A percentile compares a stretch with the other conserved stretches of the same genome.
These are phyloP conservation scores for Dynastes tityus DNA, from an alignment of 2,888 invertebrate genomes.

Conservation along the genomic window DNA sequence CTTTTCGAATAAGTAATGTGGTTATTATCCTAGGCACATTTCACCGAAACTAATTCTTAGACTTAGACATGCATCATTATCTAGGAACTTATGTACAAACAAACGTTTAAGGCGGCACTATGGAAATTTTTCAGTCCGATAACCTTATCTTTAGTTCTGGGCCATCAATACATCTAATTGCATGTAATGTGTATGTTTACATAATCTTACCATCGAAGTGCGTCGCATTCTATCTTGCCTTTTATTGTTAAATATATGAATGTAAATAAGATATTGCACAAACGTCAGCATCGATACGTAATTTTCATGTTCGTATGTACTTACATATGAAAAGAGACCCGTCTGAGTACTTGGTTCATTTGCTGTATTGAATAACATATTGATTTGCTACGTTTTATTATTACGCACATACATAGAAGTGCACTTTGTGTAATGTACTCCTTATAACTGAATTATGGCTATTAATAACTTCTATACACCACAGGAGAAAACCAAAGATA, in stretches of 20 bases:
- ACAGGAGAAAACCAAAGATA: too few relatives aligned
- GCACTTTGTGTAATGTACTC: neutral
- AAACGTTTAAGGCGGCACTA: too few relatives aligned
- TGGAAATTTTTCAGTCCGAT: too few relatives aligned
- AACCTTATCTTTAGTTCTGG: too few relatives aligned
- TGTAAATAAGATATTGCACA: conserved; percentile 7
- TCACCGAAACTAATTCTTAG: too few relatives aligned
- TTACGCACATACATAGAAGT: neutral
- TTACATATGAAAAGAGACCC: neutral
- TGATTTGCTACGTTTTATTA: neutral
- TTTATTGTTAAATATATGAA: neutral
- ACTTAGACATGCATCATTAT: too few relatives aligned
- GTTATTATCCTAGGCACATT: too few relatives aligned
- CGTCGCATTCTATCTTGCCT: neutral
- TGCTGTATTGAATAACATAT: neutral
- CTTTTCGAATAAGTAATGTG: too few relatives aligned
- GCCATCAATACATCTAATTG: too few relatives aligned
- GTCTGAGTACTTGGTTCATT: neutral
- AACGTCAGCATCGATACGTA: neutral
- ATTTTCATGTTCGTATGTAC: neutral
- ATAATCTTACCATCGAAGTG: neutral
- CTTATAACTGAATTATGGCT: too few relatives aligned
- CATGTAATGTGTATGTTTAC: neutral
- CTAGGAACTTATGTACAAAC: too few relatives aligned
- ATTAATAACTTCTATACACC: too few relatives aligned